A percentile compares a stretch with the other conserved stretches of the same genome.
phyloP scores from a whole-genome alignment of 2,888 invertebrate species.

The Eristalis tenax region DNA sequence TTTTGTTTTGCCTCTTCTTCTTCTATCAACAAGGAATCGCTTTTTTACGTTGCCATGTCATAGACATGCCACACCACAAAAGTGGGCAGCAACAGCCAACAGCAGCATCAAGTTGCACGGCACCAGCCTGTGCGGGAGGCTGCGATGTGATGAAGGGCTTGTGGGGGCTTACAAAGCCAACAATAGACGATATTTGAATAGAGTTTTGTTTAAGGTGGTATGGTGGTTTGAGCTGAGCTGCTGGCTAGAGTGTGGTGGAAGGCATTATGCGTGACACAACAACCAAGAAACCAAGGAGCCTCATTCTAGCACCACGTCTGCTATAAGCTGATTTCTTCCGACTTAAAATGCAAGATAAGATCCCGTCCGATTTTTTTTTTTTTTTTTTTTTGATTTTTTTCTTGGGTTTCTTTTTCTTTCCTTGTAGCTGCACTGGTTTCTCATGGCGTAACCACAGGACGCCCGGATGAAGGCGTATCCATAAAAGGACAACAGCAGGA shows the following conservation, averaged over 20 bases:
- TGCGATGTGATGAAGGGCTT: background rate
- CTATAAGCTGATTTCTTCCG: conserved; percentile 67
- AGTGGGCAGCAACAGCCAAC: conserved; percentile 39
- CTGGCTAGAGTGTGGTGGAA: background rate
- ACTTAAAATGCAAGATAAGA: conserved; percentile 67
- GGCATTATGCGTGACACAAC: conserved; percentile 61
- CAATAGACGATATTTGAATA: conserved; percentile 69
- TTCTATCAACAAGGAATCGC: background rate
- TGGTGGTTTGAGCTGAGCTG: conserved; percentile 2
- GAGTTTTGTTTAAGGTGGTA: conserved; percentile 68
- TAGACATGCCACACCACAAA: conserved; percentile 41
- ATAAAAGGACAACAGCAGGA: conserved; percentile 55
- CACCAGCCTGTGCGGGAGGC: background rate
- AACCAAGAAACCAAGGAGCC: conserved; percentile 16
- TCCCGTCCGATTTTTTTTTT: conserved; percentile 6
- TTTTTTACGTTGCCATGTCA: conserved; percentile 27
- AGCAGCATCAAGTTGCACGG: conserved; percentile 58
- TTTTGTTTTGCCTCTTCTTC: conserved; percentile 10
- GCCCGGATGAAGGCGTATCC: conserved; percentile 29
- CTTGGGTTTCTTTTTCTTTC: background rate
- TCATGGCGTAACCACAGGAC: conserved; percentile 54
- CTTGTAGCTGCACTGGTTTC: conserved; percentile 6
- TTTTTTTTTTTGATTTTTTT: too few species aligned
- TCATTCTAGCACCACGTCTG: conserved; percentile 7
- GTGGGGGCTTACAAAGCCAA: conserved; percentile 44